Base-by-base conservation (phyloP, 2,888 invertebrate species). In the Crematogaster levior region DNA sequence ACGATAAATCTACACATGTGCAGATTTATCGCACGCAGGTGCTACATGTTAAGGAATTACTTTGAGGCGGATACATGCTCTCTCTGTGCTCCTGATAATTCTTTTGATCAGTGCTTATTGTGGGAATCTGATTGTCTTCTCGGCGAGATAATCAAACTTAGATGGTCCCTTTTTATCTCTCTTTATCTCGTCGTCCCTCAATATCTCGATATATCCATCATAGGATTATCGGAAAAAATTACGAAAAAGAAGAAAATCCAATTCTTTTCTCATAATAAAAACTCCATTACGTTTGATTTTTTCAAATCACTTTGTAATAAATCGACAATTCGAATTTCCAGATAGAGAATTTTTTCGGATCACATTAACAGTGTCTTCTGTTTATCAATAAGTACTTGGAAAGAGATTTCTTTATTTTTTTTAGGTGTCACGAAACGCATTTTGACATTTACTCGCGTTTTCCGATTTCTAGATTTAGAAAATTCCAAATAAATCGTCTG, bases 51-150 rank as follows among this genome's bases (percentile, higher is more conserved):
- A 79, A 51, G 61, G 51, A 77, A 82, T 82, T 82, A 77, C 65
- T 75, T 82, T 34, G 81, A 65, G 24, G 48, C 58, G 24, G 56
- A 63, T 37, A 51, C 51, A 61, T 34, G 53, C 30, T 40, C 58
- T 40, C 18, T 46, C 27, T 65, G 34, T 65, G 40, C 43, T 40
- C 18, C 75, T 48, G 77, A 77, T 77, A 77, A 82, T 82, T 60
- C 82, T 77, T 82, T 82, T 82, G 77, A 82, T 56, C 82, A 66
- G 30, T 40, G 66, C 58, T 40, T 34, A 74, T 63, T 43, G 51
- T 66, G 43, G 43, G 1, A 53, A 65, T 18, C 30, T 66, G 66
- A 79, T 79, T 79, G 56, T 81, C 73, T 56, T 65, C 48, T 46
- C 53, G 30, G 1, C 6, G 24, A 30, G 56, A 53, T 73, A 75